These are phyloP conservation scores for Drosophila sproati DNA, from an alignment of 1,140 invertebrate species.

Conservation along the genomic window DNA sequence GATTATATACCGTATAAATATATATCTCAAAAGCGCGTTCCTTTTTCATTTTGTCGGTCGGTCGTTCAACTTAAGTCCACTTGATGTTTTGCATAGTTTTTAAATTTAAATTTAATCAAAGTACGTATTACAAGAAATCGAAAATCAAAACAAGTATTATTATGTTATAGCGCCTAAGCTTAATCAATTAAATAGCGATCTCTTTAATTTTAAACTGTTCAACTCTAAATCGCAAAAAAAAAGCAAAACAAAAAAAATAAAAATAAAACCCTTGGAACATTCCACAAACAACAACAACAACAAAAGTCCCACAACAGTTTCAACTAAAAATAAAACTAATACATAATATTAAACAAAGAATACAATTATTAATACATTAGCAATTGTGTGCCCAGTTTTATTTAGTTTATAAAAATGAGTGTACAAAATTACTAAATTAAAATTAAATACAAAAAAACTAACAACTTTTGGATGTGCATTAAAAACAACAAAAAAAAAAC, in stretches of 20 bases:
- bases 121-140: slow-evolving; percentile 9
- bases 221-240: slow-evolving; percentile 11
- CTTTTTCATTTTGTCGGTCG: slow-evolving; percentile 52
- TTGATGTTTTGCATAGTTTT: slow-evolving; percentile 59
- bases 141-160: slow-evolving; percentile 70
- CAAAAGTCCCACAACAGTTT: slow-evolving; percentile 3
- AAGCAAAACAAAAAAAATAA: neutral
- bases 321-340: slow-evolving; percentile 46
- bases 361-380: slow-evolving; percentile 49
- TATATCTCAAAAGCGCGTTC: slow-evolving; percentile 43
- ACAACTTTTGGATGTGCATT: slow-evolving; percentile 56
- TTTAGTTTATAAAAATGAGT: slow-evolving; percentile 52
- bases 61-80: slow-evolving; percentile 39
- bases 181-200: slow-evolving; percentile 77
- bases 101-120: slow-evolving; percentile 49
- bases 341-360: slow-evolving; percentile 47
- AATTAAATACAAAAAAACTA: slow-evolving; percentile 50
- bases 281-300: slow-evolving; percentile 48
- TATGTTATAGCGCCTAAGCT: slow-evolving; percentile 77
- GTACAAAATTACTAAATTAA: slow-evolving; percentile 48
- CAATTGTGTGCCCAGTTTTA: slow-evolving; percentile 73
- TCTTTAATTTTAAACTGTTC: slow-evolving; percentile 67
- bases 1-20: slow-evolving; percentile 3
- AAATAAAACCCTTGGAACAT: slow-evolving; percentile 62
- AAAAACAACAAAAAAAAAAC: slow-evolving; percentile 16